Base-by-base conservation (phyloP, 2,113 vertebrate genomes). In the Tretioscincus oriximinensis region DNA sequence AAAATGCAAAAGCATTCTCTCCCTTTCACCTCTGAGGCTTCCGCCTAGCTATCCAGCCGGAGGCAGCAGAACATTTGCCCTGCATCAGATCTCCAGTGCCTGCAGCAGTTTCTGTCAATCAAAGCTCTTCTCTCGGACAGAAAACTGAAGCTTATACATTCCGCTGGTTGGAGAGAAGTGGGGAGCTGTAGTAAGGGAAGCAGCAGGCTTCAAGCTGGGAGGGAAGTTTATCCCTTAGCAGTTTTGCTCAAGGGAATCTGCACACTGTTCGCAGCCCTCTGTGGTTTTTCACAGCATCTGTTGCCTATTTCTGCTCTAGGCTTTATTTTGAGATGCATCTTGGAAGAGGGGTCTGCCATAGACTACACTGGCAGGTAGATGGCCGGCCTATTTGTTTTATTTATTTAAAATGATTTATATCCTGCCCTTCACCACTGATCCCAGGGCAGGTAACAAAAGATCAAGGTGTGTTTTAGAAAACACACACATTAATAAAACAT, bases 1-100 rank as follows among this genome's bases (percentile, higher is more conserved):
- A 64, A 77, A 77, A 41, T 41, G 5, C 84, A 74, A 75, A 1
- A 0, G 2, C 24, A 68, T 58, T 22, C 1, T 12, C 0, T 26
- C 21, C 8, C 31, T 63, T 31, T 45, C 26, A 18, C 74, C 58
- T 65, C 18, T 69, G 28, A 73, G 49, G 72, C 73, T 85, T 58
- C 9, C 21, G 5, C 0, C 0, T 12, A 5, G 26, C 28, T 29
- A 29, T 45, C 28, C 7, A 0, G 71, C 58, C 0, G 3, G 11
- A 68, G 31, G n/a, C 67, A 26, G 0, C 9, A 20, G 29, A 45
- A 61, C 26, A n/a, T 18, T 70, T 22, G 58, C 22, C 45, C n/a
- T n/a, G 0, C 51, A 12, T 79, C 81, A 8, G 70, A 7, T 22
- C 72, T 11, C 24, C 26, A 2, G 12, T 0, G 0, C 47, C 47